phyloP scores from a whole-genome alignment of 2,888 invertebrate species.

The Drosophila nr. perissopoda region DNA sequence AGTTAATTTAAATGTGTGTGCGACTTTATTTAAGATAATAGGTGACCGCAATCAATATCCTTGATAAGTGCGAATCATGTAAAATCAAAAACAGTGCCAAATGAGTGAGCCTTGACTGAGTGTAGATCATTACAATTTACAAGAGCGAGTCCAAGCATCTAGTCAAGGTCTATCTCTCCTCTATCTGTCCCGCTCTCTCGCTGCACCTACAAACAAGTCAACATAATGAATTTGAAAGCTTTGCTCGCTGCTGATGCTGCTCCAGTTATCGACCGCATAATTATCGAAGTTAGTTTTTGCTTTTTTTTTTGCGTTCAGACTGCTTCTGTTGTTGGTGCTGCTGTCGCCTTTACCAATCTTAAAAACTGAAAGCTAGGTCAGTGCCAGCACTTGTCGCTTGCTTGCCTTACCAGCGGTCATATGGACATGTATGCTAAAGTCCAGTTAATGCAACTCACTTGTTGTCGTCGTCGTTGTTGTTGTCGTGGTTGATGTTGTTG shows the following conservation, averaged over 20 bases:
- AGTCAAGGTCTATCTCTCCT: conserved; percentile 9
- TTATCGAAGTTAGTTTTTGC: conserved; percentile 41
- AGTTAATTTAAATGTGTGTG: conserved; percentile 14
- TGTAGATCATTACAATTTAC: conserved; percentile 22
- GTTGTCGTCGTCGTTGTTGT: conserved; percentile 61
- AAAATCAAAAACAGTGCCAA: not conserved
- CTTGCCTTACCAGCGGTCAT: conserved; percentile 56
- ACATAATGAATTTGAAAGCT: conserved; percentile 65
- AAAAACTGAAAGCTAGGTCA: conserved; percentile 68
- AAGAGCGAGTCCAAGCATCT: conserved; percentile 8
- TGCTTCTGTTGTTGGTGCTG: conserved; percentile 38
- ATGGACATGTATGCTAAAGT: conserved; percentile 35
- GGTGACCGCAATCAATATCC: conserved; percentile 36
- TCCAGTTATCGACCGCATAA: conserved; percentile 69
- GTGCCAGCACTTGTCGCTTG: conserved; percentile 62
- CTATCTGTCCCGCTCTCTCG: conserved; percentile 6
- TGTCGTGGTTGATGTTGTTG: conserved; percentile 43
- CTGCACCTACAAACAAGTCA: conserved; percentile 29
- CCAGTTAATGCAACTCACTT: conserved; percentile 59
- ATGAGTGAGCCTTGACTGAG: conserved; percentile 19
- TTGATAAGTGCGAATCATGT: conserved; percentile 18
- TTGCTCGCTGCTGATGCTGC: conserved; percentile 23
- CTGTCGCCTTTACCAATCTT: conserved; percentile 55
- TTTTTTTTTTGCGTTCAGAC: conserved; percentile 27
- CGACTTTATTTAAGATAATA: not conserved